phyloP scores from a whole-genome alignment of 2,888 invertebrate genomes.

The Lampropteryx suffumata region DNA sequence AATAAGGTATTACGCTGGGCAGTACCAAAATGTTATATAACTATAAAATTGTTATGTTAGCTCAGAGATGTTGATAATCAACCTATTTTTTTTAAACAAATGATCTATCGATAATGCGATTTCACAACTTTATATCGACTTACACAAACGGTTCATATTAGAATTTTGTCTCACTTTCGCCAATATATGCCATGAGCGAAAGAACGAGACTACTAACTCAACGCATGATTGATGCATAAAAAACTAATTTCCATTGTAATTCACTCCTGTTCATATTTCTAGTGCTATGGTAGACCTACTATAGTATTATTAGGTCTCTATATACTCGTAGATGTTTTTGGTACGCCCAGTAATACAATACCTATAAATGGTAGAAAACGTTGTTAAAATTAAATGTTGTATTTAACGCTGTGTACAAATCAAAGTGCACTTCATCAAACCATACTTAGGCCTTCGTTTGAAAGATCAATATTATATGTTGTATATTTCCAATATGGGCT shows the following conservation, averaged over 20 bases:
- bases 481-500: constrained; percentile 90
- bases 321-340: constrained; percentile 29
- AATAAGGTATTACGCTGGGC: constrained; percentile 67
- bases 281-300: constrained; percentile 24
- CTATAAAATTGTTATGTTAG: constrained; percentile 33
- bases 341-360: constrained; percentile 56
- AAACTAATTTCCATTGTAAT: not conserved
- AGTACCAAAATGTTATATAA: constrained; percentile 51
- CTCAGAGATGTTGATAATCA: constrained; percentile 18
- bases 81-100: constrained; percentile 20
- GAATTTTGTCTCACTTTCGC: constrained; percentile 14
- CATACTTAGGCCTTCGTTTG: constrained; percentile 74
- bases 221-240: no score
- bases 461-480: constrained; percentile 79
- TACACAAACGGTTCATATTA: no score
- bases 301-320: constrained; percentile 21
- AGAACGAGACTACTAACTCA: constrained; percentile 9
- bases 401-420: constrained; percentile 82
- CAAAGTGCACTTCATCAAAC: constrained; percentile 80
- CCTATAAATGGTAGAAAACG: constrained; percentile 65
- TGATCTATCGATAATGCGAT: no score
- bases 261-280: constrained; percentile 4
- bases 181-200: constrained; percentile 21
- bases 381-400: constrained; percentile 75
- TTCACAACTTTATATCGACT: no score